Base-by-base conservation (phyloP, 64 coral and sea anemone genomes). In the Trachythela sp. region DNA sequence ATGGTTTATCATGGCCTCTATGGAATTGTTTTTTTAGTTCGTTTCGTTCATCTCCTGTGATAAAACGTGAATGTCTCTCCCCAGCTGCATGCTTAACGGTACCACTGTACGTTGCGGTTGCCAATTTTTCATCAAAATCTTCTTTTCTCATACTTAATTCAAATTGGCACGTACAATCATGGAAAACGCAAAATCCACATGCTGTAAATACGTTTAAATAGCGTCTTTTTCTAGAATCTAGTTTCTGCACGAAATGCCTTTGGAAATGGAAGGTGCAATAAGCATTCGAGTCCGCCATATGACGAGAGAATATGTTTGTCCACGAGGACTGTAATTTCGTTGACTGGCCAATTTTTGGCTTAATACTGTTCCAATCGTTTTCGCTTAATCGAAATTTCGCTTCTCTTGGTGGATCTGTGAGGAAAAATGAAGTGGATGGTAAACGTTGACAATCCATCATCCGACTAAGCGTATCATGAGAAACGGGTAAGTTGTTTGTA, bases 1-100 rank as follows among this genome's bases (percentile, higher is more conserved):
- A 85, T 14, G 89, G 89, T 41, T 90, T 84, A 20, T 90, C 83
- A 38, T 26, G 48, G 9, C 45, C 83, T 35, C 30, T 77, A 35
- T 77, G 29, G 17, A 77, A 77, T 2, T 85, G 2, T 0, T 90
- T 32, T 4, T 60, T 11, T 0, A 40, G 2, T 85, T 90, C 0
- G 26, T 40, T 26, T n/a, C 89, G 43, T 20, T 15, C 33, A 29
- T 90, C 54, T 27, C 89, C 89, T 60, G 34, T 48, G 41, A 90
- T 90, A 54, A 45, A 72, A 5, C 89, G 89, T 84, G 50, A 48
- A 13, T 72, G 48, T 85, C 58, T 54, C 0, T 38, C 31, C 59
- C 77, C 49, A 36, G 35, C 9, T 4, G 51, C 52, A 48, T 90
- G 83, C 13, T 84, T 24, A 13, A 90, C 89, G 0, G n/a, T 41